These are phyloP conservation scores for Furnarius figulus DNA, from an alignment of 2,113 vertebrate genomes.

Conservation along the genomic window DNA sequence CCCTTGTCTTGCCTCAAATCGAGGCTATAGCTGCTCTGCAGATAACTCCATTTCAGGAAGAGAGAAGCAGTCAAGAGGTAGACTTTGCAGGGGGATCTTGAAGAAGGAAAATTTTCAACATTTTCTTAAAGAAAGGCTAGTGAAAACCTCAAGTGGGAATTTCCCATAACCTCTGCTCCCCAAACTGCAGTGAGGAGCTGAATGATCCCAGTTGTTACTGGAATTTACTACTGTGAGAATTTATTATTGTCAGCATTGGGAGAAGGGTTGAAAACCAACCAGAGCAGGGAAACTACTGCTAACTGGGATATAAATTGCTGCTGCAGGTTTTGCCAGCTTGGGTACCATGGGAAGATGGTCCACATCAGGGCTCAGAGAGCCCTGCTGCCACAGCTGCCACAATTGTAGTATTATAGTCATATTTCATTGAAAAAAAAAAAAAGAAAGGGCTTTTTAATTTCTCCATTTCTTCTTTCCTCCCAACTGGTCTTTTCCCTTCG, in stretches of 20 bases:
- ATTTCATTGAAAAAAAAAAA: not conserved
- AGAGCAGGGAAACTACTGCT: not conserved
- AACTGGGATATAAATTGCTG: not conserved
- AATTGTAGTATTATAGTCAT: fast-evolving
- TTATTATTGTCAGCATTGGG: not conserved
- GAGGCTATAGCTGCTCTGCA: not conserved
- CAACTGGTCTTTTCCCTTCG: not conserved
- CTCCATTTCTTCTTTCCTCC: not conserved
- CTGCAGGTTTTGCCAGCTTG: not conserved
- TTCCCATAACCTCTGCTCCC: constrained; percentile 21
- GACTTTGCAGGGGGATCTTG: not conserved
- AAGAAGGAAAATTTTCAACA: not conserved
- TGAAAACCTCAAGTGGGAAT: not conserved
- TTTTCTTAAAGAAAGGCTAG: not conserved
- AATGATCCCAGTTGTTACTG: not conserved
- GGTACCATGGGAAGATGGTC: not conserved
- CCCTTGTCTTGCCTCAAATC: not conserved
- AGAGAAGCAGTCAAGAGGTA: not conserved
- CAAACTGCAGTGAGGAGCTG: not conserved
- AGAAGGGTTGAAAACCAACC: not conserved
- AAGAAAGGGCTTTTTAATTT: not conserved
- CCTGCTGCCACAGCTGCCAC: not conserved
- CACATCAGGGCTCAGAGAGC: not conserved
- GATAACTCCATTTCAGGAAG: not conserved
- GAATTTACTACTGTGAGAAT: not conserved